Base-by-base conservation (phyloP, 2,113 vertebrate species). In the Pygoscelis antarcticus region DNA sequence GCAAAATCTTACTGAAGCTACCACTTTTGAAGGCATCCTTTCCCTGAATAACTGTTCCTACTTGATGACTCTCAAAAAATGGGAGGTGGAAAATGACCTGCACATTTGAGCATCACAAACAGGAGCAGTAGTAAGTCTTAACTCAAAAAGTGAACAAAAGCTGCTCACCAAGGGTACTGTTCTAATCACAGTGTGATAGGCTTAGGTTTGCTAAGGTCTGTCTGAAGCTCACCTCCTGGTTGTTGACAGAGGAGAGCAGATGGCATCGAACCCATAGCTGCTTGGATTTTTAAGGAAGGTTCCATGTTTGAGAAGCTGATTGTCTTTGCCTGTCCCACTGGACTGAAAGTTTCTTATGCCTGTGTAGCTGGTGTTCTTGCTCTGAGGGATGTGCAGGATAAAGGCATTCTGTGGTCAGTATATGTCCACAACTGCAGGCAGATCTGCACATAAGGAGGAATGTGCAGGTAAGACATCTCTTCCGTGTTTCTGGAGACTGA, bases 391-490 rank as follows among this genome's bases (percentile, higher is more conserved):
- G 11, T 60, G 52, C 32, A 49, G 15, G 15, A 42, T 55, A 29
- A 68, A 64, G 61, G 36, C 13, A 7, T 46, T 72, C 14, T 23
- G 42, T 69, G 14, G 18, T 46, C 42, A 32, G 36, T 29, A 29
- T 51, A 22, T 52, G 29, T 44, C 42, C 19, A 19, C 23, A 46
- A 14, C 23, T 57, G 42, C 60, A 55, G 25, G 16, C 20, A 44
- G 30, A 42, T 72, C 6, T 34, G 51, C 22, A 23, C 4, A 6
- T 16, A 16, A 30, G 74, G 54, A 80, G 42, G 32, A 34, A 13
- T 8, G 15, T 47, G n/a, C 47, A 68, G 32, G 25, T 57, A 27
- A 10, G 32, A 5, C 29, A 16, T 1, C 0, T 1, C 13, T 61
- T 61, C 23, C 51, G 21, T 34, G 42, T 36, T 79, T 49, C 16